These are phyloP conservation scores for Metopia argyrocephala DNA, from an alignment of 2,888 invertebrate genomes.

Conservation along the genomic window DNA sequence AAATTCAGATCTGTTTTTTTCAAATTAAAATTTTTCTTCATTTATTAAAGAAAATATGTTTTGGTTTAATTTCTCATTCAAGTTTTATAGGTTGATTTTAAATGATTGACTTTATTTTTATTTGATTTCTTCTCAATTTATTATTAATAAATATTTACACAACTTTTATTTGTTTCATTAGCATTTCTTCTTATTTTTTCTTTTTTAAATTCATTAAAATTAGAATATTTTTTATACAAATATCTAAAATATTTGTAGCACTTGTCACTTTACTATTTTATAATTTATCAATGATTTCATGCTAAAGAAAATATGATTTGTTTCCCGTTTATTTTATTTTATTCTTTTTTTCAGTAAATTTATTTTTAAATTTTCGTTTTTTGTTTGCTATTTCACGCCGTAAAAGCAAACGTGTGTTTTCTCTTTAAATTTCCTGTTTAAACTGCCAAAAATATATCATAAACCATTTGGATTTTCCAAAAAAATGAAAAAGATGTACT, in stretches of 20 bases:
- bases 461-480: slow-evolving; percentile 23
- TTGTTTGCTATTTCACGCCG: neutral
- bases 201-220: neutral
- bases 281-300: slow-evolving; percentile 42
- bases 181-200: slow-evolving; percentile 3
- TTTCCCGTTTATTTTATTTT: no score
- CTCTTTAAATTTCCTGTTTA: slow-evolving; percentile 16
- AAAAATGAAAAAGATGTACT: slow-evolving; percentile 23
- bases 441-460: slow-evolving; percentile 21
- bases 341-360: neutral
- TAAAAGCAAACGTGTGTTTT: slow-evolving; percentile 32
- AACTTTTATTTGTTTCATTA: slow-evolving; percentile 18
- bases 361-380: slow-evolving; percentile 27
- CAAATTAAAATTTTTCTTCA: neutral
- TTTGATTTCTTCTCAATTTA: neutral
- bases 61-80: neutral
- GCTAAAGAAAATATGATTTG: no score
- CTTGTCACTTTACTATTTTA: slow-evolving; percentile 33
- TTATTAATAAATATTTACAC: neutral
- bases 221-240: neutral
- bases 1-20: neutral
- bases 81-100: neutral
- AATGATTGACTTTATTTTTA: slow-evolving; percentile 7
- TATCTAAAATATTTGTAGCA: slow-evolving; percentile 12
- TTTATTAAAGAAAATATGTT: neutral